Evolutionary conservation across 2,888 invertebrate genomes (phyloP).

Genomic region (Mythimna vitellina): DNA sequence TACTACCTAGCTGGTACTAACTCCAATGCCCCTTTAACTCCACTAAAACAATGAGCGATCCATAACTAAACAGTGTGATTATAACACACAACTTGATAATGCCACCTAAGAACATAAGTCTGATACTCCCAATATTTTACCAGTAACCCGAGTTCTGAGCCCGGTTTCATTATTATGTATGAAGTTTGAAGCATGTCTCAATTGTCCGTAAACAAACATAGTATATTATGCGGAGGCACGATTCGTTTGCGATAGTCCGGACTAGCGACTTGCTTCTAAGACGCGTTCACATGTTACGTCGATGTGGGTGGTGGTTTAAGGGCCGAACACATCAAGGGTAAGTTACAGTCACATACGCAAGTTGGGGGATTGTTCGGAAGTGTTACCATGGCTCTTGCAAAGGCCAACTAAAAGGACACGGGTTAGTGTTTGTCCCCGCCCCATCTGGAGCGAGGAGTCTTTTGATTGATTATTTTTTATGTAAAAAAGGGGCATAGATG

Average conservation of each 20-base stretch:
- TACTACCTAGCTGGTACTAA: not conserved
- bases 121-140: constrained; percentile 69
- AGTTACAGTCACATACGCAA: no score
- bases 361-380: no score
- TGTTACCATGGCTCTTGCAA: no score
- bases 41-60: constrained; percentile 55
- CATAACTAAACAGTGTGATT: constrained; percentile 62
- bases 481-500: no score
- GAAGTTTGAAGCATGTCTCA: constrained; percentile 73
- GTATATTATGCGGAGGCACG: constrained; percentile 70
- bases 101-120: constrained; percentile 67
- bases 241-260: constrained; percentile 51
- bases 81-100: constrained; percentile 65
- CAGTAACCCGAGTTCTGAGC: constrained; percentile 70
- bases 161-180: constrained; percentile 70
- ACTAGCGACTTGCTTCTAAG: constrained; percentile 43
- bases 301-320: constrained; percentile 4
- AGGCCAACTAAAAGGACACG: no score
- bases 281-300: constrained; percentile 37
- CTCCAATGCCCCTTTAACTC: not conserved
- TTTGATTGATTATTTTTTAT: no score
- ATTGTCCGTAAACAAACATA: constrained; percentile 69
- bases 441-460: no score
- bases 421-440: no score
- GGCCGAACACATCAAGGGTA: not conserved